phyloP scores from a whole-genome alignment of 2,888 invertebrate species.

The Bhutanitis thaidina region DNA sequence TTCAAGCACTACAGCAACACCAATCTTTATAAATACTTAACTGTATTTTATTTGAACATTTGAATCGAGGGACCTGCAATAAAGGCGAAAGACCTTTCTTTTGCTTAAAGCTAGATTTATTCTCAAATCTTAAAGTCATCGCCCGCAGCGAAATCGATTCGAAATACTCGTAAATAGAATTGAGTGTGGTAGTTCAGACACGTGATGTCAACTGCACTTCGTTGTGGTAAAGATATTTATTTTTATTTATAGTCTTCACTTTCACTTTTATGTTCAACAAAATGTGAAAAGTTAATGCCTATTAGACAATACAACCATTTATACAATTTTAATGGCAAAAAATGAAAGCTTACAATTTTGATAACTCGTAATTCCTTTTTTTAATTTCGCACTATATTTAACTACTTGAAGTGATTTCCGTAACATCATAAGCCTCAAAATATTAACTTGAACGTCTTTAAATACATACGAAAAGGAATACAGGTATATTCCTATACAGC shows the following conservation, averaged over 20 bases:
- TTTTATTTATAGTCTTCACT: neutral
- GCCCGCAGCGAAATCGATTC: neutral
- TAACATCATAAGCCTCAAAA: no score
- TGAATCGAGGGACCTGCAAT: slow-evolving; percentile 12
- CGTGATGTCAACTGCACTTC: neutral
- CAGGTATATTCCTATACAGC: no score
- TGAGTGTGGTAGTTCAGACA: neutral
- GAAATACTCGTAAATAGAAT: neutral
- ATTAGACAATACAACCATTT: no score
- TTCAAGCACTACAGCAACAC: slow-evolving; percentile 10
- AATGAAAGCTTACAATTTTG: no score
- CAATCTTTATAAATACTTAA: slow-evolving; percentile 18
- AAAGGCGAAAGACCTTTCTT: slow-evolving; percentile 9
- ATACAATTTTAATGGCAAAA: no score
- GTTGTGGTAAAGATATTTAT: neutral
- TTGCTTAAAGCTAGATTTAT: slow-evolving; percentile 12
- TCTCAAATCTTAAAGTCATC: slow-evolving; percentile 5
- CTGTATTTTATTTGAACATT: slow-evolving; percentile 17
- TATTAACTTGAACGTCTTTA: no score
- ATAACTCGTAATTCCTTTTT: no score
- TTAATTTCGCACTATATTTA: no score
- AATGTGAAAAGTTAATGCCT: no score
- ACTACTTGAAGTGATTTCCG: no score
- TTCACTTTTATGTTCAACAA: no score
- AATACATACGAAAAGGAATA: no score